A percentile compares a stretch with the other conserved stretches of the same genome.
These are phyloP conservation scores for Eupithecia pulchellata DNA, from an alignment of 2,888 invertebrate species.

Conservation along the genomic window DNA sequence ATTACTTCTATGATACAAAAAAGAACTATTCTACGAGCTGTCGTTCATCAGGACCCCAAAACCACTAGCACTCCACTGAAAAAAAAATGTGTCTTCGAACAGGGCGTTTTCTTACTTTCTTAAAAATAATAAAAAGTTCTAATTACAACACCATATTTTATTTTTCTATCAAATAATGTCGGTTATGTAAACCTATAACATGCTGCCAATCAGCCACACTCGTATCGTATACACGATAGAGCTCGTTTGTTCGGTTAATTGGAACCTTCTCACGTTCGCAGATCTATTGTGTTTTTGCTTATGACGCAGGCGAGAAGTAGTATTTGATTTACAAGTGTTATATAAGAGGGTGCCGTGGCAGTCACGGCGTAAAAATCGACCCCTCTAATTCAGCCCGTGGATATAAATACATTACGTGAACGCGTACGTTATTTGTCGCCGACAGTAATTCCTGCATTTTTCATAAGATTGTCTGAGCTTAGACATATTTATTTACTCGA, in stretches of 20 bases:
- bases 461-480: slow-evolving; percentile 55
- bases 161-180: too few relatives aligned
- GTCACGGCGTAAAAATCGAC: too few relatives aligned
- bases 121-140: too few relatives aligned
- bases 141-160: not conserved
- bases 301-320: slow-evolving; percentile 31
- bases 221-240: not conserved
- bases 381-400: not conserved
- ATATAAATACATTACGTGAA: slow-evolving; percentile 25
- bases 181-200: too few relatives aligned
- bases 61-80: too few relatives aligned
- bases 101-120: too few relatives aligned
- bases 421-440: slow-evolving; percentile 54
- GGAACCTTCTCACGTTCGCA: slow-evolving; percentile 1
- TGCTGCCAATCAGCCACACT: not conserved
- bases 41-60: too few relatives aligned
- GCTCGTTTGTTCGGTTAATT: slow-evolving; percentile 7
- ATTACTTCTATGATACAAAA: too few relatives aligned
- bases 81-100: too few relatives aligned
- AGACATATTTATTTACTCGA: slow-evolving; percentile 53
- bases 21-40: too few relatives aligned
- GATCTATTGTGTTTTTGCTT: not conserved
- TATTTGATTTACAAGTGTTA: not conserved
- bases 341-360: too few relatives aligned
- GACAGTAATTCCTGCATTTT: slow-evolving; percentile 55